These are phyloP conservation scores for Limanda limanda DNA, from an alignment of 2,113 vertebrate species.

Conservation along the genomic window DNA sequence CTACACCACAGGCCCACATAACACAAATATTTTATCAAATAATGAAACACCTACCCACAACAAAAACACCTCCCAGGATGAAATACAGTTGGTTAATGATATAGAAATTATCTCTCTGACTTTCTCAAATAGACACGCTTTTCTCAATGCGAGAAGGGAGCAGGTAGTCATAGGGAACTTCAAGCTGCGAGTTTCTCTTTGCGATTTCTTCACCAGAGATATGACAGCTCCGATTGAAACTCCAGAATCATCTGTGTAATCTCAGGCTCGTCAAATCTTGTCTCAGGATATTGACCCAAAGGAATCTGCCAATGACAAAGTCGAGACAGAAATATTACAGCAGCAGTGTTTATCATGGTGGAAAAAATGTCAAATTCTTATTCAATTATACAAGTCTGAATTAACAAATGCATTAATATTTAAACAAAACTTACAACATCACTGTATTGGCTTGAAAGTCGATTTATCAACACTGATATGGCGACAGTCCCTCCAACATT, in stretches of 20 bases:
- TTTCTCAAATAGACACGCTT: conserved; percentile 47
- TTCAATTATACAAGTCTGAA: no score
- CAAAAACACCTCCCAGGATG: not conserved
- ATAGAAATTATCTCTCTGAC: no score
- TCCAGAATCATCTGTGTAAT: conserved; percentile 46
- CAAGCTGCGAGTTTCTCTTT: conserved; percentile 53
- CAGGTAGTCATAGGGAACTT: conserved; percentile 66
- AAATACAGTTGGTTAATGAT: not conserved
- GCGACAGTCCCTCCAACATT: conserved; percentile 17
- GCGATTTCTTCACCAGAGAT: conserved; percentile 49
- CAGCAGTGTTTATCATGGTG: not conserved
- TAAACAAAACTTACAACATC: conserved; percentile 34
- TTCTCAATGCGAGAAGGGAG: conserved; percentile 56
- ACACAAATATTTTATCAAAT: no score
- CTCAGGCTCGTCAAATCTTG: conserved; percentile 52
- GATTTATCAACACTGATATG: not conserved
- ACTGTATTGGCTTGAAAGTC: conserved; percentile 18
- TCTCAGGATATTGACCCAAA: conserved; percentile 56
- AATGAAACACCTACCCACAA: not conserved
- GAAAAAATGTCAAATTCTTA: no score
- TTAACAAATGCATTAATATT: no score
- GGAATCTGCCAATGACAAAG: conserved; percentile 47
- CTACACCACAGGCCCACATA: not conserved
- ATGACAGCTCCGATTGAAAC: conserved; percentile 55
- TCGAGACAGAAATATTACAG: not conserved